Percentiles rank a stretch among this genome's conserved stretches.
phyloP scores from a whole-genome alignment of 2,888 invertebrate genomes.

The Philopedon plagiatum region DNA sequence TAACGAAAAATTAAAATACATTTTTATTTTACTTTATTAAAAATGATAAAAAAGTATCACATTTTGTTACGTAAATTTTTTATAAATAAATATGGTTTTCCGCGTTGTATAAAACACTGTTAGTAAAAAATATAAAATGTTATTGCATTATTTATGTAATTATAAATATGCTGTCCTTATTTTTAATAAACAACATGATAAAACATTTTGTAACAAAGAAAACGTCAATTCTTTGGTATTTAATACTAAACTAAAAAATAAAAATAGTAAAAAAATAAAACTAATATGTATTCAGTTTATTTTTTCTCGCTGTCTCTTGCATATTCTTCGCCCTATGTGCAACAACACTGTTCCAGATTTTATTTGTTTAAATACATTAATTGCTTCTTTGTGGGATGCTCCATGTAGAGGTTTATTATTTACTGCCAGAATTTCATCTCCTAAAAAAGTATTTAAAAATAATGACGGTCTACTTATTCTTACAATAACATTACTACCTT shows the following conservation, averaged over 20 bases:
- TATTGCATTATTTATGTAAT: conserved; percentile 1
- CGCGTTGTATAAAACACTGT: background rate
- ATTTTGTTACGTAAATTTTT: conserved; percentile 34
- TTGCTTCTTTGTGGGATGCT: conserved; percentile 84
- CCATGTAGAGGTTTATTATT: conserved; percentile 85
- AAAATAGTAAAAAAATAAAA: conserved; percentile 13
- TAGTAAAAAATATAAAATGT: conserved; percentile 7
- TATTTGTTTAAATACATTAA: conserved; percentile 84
- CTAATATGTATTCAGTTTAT: conserved; percentile 24
- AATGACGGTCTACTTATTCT: no score
- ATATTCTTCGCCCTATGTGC: conserved; percentile 75
- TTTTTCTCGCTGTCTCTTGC: conserved; percentile 64
- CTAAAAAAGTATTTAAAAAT: conserved; percentile 68
- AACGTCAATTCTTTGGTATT: conserved; percentile 41
- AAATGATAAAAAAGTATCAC: conserved; percentile 43
- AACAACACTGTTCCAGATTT: conserved; percentile 83
- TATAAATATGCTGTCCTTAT: background rate
- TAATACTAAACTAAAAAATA: conserved; percentile 26
- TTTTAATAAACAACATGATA: conserved; percentile 10
- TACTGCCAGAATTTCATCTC: conserved; percentile 86
- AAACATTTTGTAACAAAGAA: conserved; percentile 4
- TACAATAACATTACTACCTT: conserved; percentile 73
- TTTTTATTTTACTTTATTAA: conserved; percentile 26
- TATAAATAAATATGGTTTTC: conserved; percentile 8
- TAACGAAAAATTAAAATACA: background rate